phyloP scores from a whole-genome alignment of 1,140 invertebrate species.

The Brachionus manjavacas region DNA sequence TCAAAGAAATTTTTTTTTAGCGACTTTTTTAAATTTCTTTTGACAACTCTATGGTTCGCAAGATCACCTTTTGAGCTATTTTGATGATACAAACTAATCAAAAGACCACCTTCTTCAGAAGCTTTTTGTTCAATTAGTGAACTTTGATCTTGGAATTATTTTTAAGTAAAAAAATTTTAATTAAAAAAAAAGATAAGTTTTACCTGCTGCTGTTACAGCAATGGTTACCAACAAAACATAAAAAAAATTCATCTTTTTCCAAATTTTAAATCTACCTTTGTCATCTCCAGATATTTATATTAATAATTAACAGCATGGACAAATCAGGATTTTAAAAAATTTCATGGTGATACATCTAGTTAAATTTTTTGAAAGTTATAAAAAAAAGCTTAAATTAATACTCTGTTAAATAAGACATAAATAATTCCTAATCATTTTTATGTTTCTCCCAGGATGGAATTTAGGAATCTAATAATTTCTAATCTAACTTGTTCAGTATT shows the following conservation, averaged over 20 bases:
- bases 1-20: neutral
- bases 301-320: neutral
- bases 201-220: neutral
- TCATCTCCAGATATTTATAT: neutral
- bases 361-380: neutral
- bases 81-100: neutral
- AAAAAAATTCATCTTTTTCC: neutral
- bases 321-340: neutral
- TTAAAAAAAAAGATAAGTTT: neutral
- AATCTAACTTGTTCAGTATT: too few species aligned
- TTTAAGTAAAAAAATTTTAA: neutral
- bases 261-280: neutral
- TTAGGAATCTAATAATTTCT: too few species aligned
- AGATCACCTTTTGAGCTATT: neutral
- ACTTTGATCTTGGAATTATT: neutral
- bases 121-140: neutral
- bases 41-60: neutral
- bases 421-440: too few species aligned
- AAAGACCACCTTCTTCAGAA: neutral
- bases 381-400: neutral
- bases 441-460: too few species aligned
- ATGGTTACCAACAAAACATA: neutral
- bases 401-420: too few species aligned
- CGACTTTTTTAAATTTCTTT: neutral
- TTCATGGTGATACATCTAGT: neutral